Evolutionary conservation across 2,888 invertebrate species (phyloP), one percentile per base, ranked within the genome.

Genomic region (Anoplius nigerrimus): DNA sequence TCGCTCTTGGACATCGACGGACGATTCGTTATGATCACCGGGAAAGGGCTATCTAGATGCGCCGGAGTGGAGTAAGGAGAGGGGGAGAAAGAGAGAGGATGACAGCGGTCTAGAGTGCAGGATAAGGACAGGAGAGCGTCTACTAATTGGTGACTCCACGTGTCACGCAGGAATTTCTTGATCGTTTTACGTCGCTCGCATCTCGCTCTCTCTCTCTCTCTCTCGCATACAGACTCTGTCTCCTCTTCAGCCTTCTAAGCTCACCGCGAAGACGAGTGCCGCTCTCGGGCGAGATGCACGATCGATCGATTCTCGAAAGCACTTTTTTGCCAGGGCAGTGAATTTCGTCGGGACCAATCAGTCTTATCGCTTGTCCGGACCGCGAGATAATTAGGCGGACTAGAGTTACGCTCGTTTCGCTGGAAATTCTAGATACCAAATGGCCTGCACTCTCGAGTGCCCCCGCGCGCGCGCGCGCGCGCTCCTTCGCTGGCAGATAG

Each of bases 1-100:
- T 65, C 74, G 79, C 74, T 48, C 34, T 62, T 74, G 64, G 65
- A 75, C 75, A 75, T 78, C 71, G 78, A 71, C 78, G 68, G 68
- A 73, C 77, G 81, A 80, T 80, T 78, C 76, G 81, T 83, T 82
- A 82, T 80, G 79, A 81, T 81, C 76, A 75, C 65, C 51, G 57
- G 45, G 57, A 69, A 51, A 34, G 20, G 15, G 66, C 71, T 79
- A 80, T 79, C 79, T 79, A 72, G 78, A 79, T 80, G 60, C 64
- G 65, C 59, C 43, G 4, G 20, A 16, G 54, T 45, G 71, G 70
- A 70, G 67, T 56, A 71, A 62, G 66, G 55, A 66, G 52, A 51
- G 34, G 45, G 54, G 43, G 27, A 53, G 18, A 18, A 13, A 16
- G 16, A 21, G 42, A 5, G 34, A 16, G 51, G 34, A 21, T 24